Conservation (phyloP, 2,888 invertebrate species). For the Koerneria pararmatus region DNA sequence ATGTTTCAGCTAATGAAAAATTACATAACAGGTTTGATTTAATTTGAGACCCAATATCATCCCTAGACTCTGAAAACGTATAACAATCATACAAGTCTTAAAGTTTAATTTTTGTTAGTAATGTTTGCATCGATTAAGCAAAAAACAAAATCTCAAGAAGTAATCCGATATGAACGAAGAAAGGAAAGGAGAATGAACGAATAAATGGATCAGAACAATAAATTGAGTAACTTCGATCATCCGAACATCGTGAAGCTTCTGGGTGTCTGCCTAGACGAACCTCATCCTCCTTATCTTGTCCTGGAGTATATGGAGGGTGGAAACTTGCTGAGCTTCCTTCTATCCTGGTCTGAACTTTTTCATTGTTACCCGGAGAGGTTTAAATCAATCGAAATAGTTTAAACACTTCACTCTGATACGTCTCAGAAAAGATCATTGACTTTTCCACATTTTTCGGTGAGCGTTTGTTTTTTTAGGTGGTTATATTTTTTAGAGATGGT, state of each 20-base stretch:
- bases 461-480: no score
- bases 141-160: no score
- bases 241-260: slow-evolving; percentile 86
- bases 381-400: not conserved
- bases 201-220: not conserved
- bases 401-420: not conserved
- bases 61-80: no score
- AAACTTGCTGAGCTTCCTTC: slow-evolving; percentile 83
- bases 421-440: not conserved
- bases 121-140: no score
- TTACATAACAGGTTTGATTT: no score
- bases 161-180: not conserved
- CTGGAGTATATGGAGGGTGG: slow-evolving; percentile 97
- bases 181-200: not conserved
- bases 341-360: slow-evolving; percentile 63
- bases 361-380: not conserved
- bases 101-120: no score
- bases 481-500: no score
- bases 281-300: slow-evolving; percentile 80
- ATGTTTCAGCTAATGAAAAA: no score
- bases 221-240: slow-evolving; percentile 80
- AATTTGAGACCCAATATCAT: no score
- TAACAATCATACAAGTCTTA: no score
- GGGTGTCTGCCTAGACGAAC: slow-evolving; percentile 83
- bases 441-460: no score